A percentile compares a stretch with the other conserved stretches of the same genome.
phyloP scores from a whole-genome alignment of 2,113 vertebrate species.

The Litocranius walleri region DNA sequence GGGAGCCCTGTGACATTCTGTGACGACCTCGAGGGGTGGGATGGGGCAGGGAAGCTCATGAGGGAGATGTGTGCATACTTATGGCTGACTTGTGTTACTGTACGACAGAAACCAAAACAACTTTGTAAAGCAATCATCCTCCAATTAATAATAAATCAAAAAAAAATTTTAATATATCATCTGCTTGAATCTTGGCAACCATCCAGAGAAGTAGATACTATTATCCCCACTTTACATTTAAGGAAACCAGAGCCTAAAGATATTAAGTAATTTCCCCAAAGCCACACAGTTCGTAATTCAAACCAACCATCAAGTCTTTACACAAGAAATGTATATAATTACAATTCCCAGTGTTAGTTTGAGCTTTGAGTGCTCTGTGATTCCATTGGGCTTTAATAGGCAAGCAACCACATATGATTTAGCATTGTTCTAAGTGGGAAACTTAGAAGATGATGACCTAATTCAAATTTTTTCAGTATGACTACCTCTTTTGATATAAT shows the following conservation, averaged over 20 bases:
- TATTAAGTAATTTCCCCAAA: constrained; percentile 38
- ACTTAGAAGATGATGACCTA: background rate
- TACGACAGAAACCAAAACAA: background rate
- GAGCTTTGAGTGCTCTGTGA: background rate
- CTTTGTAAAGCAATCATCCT: background rate
- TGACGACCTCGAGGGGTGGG: background rate
- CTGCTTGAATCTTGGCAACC: background rate
- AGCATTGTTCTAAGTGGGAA: background rate
- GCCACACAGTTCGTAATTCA: constrained; percentile 22
- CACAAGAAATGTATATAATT: constrained; percentile 40
- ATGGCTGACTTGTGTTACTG: background rate
- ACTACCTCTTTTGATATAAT: background rate
- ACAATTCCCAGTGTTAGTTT: background rate
- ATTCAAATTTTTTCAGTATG: background rate
- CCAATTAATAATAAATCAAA: background rate
- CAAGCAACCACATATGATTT: background rate
- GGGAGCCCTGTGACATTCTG: background rate
- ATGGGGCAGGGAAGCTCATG: background rate
- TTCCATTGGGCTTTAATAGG: background rate
- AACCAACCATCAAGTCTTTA: constrained; percentile 39
- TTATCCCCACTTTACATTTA: background rate
- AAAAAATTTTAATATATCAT: background rate
- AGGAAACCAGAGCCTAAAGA: constrained; percentile 34
- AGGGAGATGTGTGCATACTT: background rate
- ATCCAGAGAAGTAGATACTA: background rate